Evolutionary conservation across 2,113 vertebrate species (phyloP).

Genomic region (Neopipo cinnamomea): DNA sequence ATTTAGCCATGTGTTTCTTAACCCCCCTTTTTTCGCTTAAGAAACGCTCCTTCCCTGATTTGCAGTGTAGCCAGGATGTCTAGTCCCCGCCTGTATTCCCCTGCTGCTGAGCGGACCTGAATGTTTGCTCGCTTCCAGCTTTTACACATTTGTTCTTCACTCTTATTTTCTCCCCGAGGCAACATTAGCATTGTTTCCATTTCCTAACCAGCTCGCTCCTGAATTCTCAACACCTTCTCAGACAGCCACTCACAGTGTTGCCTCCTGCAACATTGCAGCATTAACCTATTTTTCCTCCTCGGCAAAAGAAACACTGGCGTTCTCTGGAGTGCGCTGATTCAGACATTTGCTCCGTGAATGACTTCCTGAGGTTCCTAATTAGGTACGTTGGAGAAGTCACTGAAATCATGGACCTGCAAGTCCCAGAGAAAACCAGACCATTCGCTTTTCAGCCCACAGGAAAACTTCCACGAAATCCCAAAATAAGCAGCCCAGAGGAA

Average conservation of each 20-base stretch:
- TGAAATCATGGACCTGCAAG: neutral
- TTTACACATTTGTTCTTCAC: neutral
- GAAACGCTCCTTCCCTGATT: neutral
- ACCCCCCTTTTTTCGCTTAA: neutral
- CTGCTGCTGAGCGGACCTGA: neutral
- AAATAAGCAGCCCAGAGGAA: neutral
- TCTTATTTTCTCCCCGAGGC: constrained; percentile 23
- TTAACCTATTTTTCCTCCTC: constrained; percentile 9
- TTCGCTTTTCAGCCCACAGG: neutral
- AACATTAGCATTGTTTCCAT: neutral
- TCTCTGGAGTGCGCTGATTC: neutral
- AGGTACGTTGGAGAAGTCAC: neutral
- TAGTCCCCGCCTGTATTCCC: neutral
- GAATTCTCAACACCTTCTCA: neutral
- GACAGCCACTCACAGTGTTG: neutral
- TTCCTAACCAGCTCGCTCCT: neutral
- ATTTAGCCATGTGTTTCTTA: neutral
- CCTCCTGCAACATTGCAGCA: neutral
- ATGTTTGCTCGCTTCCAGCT: neutral
- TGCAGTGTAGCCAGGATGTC: neutral
- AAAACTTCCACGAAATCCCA: constrained; percentile 1
- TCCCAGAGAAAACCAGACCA: neutral
- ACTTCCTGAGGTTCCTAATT: constrained; percentile 11
- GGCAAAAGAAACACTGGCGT: neutral
- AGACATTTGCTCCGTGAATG: neutral